These are phyloP conservation scores for Drosophila sulfurigaster DNA, from an alignment of 1,140 invertebrate species.

Conservation along the genomic window DNA sequence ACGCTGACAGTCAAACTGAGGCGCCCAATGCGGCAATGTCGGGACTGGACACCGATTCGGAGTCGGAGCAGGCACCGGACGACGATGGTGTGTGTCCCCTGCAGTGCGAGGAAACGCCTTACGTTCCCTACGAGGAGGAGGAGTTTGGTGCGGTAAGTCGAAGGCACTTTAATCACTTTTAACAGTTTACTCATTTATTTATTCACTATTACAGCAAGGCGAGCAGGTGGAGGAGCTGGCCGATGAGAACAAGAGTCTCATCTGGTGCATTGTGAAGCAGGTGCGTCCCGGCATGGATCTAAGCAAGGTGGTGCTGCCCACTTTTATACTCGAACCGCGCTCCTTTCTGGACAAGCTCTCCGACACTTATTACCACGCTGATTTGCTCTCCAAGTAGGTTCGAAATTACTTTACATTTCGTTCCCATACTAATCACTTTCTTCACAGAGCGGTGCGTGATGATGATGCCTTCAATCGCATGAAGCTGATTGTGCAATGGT, in stretches of 20 bases:
- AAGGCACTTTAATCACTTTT: not conserved
- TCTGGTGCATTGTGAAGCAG: slow-evolving; percentile 97
- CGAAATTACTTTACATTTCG: not conserved
- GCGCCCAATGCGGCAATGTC: slow-evolving; percentile 74
- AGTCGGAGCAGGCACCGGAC: slow-evolving; percentile 64
- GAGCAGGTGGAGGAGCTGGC: slow-evolving; percentile 96
- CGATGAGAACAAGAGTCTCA: slow-evolving; percentile 97
- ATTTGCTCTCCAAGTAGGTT: slow-evolving; percentile 93
- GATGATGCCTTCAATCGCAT: slow-evolving; percentile 96
- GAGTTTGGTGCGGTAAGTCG: slow-evolving; percentile 89
- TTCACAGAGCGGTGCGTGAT: slow-evolving; percentile 91
- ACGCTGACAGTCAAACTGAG: slow-evolving; percentile 83
- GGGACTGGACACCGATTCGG: slow-evolving; percentile 74
- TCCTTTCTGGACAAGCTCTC: slow-evolving; percentile 97
- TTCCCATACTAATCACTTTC: not conserved
- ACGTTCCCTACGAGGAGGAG: slow-evolving; percentile 88
- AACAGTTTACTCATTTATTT: not conserved
- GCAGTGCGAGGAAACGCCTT: slow-evolving; percentile 87
- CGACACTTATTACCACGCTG: slow-evolving; percentile 97
- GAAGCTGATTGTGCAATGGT: slow-evolving; percentile 95
- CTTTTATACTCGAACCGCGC: slow-evolving; percentile 95
- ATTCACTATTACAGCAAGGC: slow-evolving; percentile 88
- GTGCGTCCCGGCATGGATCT: slow-evolving; percentile 98
- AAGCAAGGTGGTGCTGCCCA: slow-evolving; percentile 97
- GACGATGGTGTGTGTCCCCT: slow-evolving; percentile 61